Evolutionary conservation across 2,113 vertebrate genomes (phyloP).

Genomic region (Oreochromis aureus): DNA sequence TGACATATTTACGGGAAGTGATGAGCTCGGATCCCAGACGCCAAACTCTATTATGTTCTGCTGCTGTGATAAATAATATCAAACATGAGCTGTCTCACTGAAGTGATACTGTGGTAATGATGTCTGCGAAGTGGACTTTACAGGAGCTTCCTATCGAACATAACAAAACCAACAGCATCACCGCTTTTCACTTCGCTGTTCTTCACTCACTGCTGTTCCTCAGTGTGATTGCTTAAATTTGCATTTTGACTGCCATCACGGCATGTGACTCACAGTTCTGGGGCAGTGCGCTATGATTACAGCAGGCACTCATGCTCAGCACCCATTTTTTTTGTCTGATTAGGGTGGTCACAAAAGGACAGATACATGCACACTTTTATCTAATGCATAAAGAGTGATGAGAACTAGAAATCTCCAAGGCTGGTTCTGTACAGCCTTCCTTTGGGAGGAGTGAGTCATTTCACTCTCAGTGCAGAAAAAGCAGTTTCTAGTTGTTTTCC

Average conservation of each 20-base stretch:
- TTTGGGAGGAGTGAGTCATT: constrained; percentile 1
- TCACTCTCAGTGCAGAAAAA: background rate
- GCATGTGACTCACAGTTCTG: background rate
- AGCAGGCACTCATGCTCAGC: background rate
- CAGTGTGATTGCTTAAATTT: background rate
- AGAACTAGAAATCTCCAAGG: background rate
- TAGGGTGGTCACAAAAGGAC: background rate
- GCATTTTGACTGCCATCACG: background rate
- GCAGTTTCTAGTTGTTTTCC: background rate
- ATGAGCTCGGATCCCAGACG: background rate
- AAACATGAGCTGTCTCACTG: background rate
- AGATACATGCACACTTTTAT: background rate
- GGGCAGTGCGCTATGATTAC: background rate
- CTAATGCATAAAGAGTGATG: background rate
- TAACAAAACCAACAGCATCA: background rate
- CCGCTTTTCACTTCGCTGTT: background rate
- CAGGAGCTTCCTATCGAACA: background rate
- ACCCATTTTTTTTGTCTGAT: background rate
- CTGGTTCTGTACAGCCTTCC: background rate
- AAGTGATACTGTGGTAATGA: background rate
- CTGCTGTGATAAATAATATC: background rate
- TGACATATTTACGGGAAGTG: background rate
- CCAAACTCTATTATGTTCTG: background rate
- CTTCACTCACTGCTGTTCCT: background rate
- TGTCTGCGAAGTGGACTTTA: background rate